These are phyloP conservation scores for Emydoidea blandingii DNA, from an alignment of 2,797 vertebrate species.

Conservation along the genomic window DNA sequence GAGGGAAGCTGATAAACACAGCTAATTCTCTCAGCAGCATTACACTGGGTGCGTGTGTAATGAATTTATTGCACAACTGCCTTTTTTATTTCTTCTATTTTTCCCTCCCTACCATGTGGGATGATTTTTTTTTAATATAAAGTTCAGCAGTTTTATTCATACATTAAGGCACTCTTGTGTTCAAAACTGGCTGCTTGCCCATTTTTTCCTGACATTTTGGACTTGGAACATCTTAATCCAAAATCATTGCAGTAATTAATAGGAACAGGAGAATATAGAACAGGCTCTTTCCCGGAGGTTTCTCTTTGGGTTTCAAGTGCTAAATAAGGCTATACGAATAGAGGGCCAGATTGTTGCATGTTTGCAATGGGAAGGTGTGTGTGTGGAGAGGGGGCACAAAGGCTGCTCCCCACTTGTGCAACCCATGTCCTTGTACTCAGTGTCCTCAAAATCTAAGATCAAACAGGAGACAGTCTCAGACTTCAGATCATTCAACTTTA, in stretches of 20 bases:
- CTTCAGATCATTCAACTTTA: neutral
- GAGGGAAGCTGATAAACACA: slow-evolving; percentile 49
- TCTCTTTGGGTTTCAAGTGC: slow-evolving; percentile 6
- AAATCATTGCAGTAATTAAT: slow-evolving; percentile 55
- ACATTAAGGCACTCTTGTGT: slow-evolving; percentile 47
- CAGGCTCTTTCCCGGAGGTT: neutral
- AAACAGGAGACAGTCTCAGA: neutral
- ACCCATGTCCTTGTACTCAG: neutral
- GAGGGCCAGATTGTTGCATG: neutral
- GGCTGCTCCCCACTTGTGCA: neutral
- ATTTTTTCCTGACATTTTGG: slow-evolving; percentile 41
- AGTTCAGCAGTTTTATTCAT: slow-evolving; percentile 65
- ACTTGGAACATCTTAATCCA: slow-evolving; percentile 67
- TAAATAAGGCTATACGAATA: neutral
- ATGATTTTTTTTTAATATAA: neutral
- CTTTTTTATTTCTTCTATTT: slow-evolving; percentile 53
- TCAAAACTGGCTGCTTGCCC: slow-evolving; percentile 67
- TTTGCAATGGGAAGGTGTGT: neutral
- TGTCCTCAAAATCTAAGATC: neutral
- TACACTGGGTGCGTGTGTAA: neutral
- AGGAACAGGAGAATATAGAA: neutral
- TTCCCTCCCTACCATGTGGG: neutral
- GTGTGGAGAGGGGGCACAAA: neutral
- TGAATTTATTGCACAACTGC: slow-evolving; percentile 52
- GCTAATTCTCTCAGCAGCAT: neutral